Base-by-base conservation (phyloP, 30 jellyfish, hydroid and myxozoan genomes). In the Morbakka virulenta region DNA sequence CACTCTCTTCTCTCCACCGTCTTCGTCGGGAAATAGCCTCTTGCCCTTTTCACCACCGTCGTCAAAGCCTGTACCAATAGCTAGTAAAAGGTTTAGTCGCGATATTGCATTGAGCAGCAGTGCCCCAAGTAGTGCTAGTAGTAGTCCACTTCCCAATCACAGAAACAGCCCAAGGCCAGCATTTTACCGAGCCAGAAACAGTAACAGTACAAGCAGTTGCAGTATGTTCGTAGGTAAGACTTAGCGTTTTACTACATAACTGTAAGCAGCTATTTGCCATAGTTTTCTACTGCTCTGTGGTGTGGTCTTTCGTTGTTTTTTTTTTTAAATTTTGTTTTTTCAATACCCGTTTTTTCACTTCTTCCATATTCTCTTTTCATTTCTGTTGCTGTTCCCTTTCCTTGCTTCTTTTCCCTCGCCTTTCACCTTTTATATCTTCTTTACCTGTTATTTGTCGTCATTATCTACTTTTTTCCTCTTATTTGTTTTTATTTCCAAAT, bases 101-200 rank as follows among this genome's bases (percentile, higher is more conserved):
- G 96, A 88, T 34, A 57, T 64, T 26, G 32, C 79, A 67, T 34
- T 83, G 70, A 89, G 95, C 77, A 89, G 87, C 72, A 83, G 95
- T 72, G 97, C 97, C 0, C 95, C 96, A 20, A 74, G 85, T 17
- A 84, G 95, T 74, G 98, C 95, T 2, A 82, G 94, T 32, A 83
- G 92, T 81, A 90, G 97, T 67, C 97, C 97, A 3, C 62, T 79
- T 81, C 97, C 88, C 12, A 86, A 96, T 4, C 76, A 64, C 51
- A 84, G 94, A 50, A 79, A 81, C 67, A 72, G 94, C 32, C 94
- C 93, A 35, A 71, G 97, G 51, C 96, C 92, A 64, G 94, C 89
- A 23, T 82, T 90, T 69, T 77, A 75, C 62, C 88, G 93, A 3
- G 96, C 77, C 6, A 49, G 98, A 62, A 84, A 80, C 35, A 50